A percentile compares a stretch with the other conserved stretches of the same genome.
Conservation (phyloP, 2,888 invertebrate genomes). For the Papilio gigon region DNA sequence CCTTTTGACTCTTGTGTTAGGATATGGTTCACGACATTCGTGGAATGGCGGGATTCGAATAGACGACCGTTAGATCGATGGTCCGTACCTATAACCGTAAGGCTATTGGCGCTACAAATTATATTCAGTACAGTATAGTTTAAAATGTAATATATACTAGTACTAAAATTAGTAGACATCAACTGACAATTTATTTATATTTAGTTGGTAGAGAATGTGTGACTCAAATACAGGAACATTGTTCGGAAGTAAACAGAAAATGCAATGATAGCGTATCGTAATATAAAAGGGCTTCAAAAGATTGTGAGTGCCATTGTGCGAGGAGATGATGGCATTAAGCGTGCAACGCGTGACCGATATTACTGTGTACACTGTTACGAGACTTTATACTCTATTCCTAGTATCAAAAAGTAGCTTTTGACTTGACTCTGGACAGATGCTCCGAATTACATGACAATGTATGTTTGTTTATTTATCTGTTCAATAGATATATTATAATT, state of each 20-base stretch:
- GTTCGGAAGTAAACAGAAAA: background rate
- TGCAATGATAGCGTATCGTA: constrained; percentile 1
- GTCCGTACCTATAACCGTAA: no score
- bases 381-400: background rate
- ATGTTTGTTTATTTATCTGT: background rate
- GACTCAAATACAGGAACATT: background rate
- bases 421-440: background rate
- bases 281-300: constrained; percentile 7
- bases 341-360: constrained; percentile 20
- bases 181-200: no score
- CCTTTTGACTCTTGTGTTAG: no score
- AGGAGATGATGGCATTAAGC: constrained; percentile 10
- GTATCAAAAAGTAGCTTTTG: background rate
- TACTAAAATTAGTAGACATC: no score
- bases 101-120: no score
- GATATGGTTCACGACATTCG: no score
- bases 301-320: constrained; percentile 20
- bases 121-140: no score
- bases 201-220: no score
- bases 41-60: no score
- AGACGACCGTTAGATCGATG: no score
- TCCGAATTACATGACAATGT: constrained; percentile 6
- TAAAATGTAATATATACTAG: no score
- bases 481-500: background rate
- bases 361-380: background rate